These are phyloP conservation scores for Sclerodermus sp. DNA, from an alignment of 2,888 invertebrate species.

Conservation along the genomic window DNA sequence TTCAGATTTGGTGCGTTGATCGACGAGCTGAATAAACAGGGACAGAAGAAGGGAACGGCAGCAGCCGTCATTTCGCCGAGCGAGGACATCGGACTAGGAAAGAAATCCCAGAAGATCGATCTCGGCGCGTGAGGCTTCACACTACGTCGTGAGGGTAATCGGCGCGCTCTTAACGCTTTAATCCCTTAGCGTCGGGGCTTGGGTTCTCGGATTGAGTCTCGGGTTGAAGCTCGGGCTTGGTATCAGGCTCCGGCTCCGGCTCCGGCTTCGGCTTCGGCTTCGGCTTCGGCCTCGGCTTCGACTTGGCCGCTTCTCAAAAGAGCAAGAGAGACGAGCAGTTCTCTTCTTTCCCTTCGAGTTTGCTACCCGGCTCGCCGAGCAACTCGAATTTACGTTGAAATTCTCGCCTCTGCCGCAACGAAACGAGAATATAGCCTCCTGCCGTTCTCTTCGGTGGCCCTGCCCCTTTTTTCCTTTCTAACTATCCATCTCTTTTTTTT, in stretches of 20 bases:
- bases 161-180: constrained; percentile 34
- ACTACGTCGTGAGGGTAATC: constrained; percentile 32
- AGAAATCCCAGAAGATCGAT: constrained; percentile 34
- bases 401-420: background rate
- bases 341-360: background rate
- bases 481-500: background rate
- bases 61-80: no score
- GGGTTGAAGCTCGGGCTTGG: constrained; percentile 12
- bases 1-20: no score
- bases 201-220: background rate
- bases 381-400: constrained; percentile 7
- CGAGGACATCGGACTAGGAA: constrained; percentile 10
- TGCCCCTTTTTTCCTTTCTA: constrained; percentile 6
- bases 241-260: constrained; percentile 5
- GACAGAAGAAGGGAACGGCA: no score
- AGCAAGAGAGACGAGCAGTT: no score
- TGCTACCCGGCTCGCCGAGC: background rate
- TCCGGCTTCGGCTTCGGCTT: constrained; percentile 7
- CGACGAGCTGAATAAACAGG: no score
- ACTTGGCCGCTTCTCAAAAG: no score
- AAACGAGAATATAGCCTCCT: constrained; percentile 5
- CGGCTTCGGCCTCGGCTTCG: constrained; percentile 6
- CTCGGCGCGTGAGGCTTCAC: constrained; percentile 29
- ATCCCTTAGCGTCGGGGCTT: constrained; percentile 23
- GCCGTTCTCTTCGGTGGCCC: no score